phyloP scores from a whole-genome alignment of 2,797 vertebrate species.

The Luscinia luscinia region DNA sequence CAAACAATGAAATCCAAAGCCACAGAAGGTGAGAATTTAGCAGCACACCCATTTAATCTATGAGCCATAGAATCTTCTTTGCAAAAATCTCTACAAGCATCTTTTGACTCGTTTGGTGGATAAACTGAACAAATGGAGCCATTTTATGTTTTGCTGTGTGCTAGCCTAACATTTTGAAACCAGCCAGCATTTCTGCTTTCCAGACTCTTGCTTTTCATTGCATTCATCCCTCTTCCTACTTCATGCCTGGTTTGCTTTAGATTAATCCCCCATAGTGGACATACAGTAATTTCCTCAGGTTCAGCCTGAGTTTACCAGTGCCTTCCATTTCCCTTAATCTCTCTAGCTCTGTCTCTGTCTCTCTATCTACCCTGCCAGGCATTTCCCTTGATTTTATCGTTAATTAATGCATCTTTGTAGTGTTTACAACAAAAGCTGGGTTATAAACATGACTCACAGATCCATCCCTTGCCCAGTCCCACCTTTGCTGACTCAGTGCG shows the following conservation, averaged over 20 bases:
- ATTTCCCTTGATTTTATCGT: background rate
- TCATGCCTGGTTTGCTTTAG: background rate
- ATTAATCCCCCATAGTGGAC: background rate
- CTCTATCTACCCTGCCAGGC: background rate
- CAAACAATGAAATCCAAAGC: background rate
- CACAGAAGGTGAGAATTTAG: background rate
- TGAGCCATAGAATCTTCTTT: background rate
- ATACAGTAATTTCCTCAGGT: background rate
- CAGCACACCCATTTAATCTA: background rate
- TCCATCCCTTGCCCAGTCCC: background rate
- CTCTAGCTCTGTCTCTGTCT: background rate
- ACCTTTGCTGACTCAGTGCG: background rate
- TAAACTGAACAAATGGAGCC: background rate
- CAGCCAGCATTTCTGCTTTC: slow-evolving; percentile 8
- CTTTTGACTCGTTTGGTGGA: background rate
- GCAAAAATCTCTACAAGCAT: background rate
- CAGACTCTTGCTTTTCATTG: slow-evolving; percentile 12
- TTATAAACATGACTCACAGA: background rate
- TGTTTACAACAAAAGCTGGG: background rate
- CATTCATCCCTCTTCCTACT: background rate
- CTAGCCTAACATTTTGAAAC: background rate
- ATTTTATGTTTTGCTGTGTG: background rate
- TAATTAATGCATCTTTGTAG: slow-evolving; percentile 4
- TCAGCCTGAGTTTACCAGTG: background rate
- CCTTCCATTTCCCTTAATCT: background rate